Conservation (phyloP, 2,113 vertebrate genomes). For the Megaceryle torquata region DNA sequence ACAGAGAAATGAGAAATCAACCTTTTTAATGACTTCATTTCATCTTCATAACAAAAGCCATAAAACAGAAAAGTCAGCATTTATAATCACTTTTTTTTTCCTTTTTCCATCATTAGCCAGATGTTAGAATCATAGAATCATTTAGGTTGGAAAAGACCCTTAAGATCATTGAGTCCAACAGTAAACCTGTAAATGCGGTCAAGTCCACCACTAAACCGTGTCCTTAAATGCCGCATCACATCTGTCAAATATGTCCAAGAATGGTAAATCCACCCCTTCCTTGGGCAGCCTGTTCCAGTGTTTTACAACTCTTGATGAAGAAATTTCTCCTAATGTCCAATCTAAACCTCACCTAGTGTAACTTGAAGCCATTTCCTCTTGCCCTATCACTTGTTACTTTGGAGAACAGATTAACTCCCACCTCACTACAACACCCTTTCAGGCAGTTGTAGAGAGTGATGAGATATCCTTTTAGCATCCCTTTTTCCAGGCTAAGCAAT, state of each 20-base stretch:
- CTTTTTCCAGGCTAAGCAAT: not conserved
- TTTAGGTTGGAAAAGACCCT: not conserved
- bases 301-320: not conserved
- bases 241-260: not conserved
- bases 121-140: not conserved
- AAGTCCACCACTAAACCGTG: not conserved
- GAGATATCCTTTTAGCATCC: not conserved
- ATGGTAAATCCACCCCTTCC: not conserved
- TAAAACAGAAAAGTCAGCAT: not conserved
- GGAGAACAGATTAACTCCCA: not conserved
- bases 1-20: not conserved
- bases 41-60: not conserved
- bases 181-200: not conserved
- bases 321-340: not conserved
- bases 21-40: not conserved
- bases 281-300: not conserved
- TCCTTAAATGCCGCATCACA: accelerated
- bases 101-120: not conserved
- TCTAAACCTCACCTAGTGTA: not conserved
- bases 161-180: not conserved
- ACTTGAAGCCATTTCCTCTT: not conserved
- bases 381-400: not conserved
- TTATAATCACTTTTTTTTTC: not conserved
- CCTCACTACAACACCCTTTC: not conserved
- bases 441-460: not conserved